A percentile compares a stretch with the other conserved stretches of the same genome.
Evolutionary conservation across 2,888 invertebrate species (phyloP).

Genomic region (Orchesella flavescens): DNA sequence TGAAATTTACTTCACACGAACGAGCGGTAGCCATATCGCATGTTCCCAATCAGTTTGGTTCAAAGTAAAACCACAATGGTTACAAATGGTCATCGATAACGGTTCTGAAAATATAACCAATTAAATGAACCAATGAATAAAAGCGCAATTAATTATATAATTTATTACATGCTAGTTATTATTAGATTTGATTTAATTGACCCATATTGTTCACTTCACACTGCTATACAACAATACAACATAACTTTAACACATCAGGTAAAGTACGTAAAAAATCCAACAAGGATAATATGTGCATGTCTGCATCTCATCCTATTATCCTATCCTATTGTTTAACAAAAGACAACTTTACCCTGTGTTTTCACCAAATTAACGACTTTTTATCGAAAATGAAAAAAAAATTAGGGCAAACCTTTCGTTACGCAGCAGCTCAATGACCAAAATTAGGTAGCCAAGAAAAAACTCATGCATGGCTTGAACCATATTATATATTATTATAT

Average conservation of each 20-base stretch:
- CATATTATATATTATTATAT: too few species aligned
- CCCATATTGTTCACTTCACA: too few species aligned
- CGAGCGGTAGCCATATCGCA: background rate
- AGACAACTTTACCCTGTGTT: too few species aligned
- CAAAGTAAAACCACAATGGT: background rate
- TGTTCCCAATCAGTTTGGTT: background rate
- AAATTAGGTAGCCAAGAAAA: background rate
- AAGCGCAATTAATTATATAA: background rate
- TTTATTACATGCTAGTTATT: background rate
- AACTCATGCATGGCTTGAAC: too few species aligned
- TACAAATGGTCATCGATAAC: background rate
- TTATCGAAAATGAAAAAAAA: background rate
- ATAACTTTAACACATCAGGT: too few species aligned
- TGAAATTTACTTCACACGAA: background rate
- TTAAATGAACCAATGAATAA: background rate
- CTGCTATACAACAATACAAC: too few species aligned
- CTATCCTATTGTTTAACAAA: too few species aligned
- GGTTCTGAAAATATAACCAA: background rate
- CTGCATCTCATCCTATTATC: too few species aligned
- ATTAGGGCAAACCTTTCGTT: background rate
- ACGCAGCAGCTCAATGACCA: background rate
- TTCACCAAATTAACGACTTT: background rate
- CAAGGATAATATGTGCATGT: too few species aligned
- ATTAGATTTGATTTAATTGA: background rate
- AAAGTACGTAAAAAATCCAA: too few species aligned